These are phyloP conservation scores for Dromococcyx pavoninus DNA, from an alignment of 2,797 vertebrate species.

Conservation along the genomic window DNA sequence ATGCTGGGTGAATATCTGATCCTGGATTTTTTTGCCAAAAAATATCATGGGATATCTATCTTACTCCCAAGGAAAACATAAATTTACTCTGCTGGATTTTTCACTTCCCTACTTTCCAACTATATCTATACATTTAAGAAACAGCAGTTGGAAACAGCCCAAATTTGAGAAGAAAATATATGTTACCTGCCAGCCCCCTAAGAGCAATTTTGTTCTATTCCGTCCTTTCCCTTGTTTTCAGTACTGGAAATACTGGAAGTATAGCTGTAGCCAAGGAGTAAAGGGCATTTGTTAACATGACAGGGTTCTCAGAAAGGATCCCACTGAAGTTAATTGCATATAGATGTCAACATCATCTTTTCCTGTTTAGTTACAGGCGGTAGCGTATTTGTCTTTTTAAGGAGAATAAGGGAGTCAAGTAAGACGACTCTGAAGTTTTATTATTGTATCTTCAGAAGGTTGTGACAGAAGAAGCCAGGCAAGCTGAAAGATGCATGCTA, in stretches of 20 bases:
- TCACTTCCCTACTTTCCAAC: background rate
- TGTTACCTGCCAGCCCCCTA: background rate
- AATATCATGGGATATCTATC: background rate
- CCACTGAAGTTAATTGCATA: background rate
- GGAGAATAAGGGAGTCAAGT: background rate
- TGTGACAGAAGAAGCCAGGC: background rate
- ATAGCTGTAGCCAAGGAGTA: background rate
- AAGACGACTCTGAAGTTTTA: background rate
- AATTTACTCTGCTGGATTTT: background rate
- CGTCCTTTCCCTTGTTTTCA: background rate
- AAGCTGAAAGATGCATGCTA: background rate
- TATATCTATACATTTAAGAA: background rate
- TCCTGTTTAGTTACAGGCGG: background rate
- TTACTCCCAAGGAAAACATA: background rate
- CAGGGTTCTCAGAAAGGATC: background rate
- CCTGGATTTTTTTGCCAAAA: background rate
- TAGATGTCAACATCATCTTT: background rate
- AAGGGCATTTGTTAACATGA: fast-evolving
- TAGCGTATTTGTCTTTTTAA: background rate
- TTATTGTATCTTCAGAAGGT: background rate
- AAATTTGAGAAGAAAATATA: background rate
- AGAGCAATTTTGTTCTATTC: background rate
- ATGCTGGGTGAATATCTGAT: background rate
- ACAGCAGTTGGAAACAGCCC: background rate
- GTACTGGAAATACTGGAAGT: background rate